Conservation (phyloP, 2,113 vertebrate genomes). For the Penelope pileata region DNA sequence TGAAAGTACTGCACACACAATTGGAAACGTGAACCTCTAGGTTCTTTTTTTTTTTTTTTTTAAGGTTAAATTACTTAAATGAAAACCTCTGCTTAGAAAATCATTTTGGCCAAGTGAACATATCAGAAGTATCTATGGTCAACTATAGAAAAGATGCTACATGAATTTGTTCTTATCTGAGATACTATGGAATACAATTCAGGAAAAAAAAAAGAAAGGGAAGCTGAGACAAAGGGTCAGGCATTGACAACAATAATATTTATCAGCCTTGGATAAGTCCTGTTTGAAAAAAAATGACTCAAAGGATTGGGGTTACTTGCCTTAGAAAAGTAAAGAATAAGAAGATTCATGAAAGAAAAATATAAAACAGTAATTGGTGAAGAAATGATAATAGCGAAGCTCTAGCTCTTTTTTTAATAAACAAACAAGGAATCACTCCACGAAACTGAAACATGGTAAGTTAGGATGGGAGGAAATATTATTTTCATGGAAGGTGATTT, state of each 20-base stretch:
- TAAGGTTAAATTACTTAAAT: background rate
- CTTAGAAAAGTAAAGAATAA: background rate
- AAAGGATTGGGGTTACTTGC: background rate
- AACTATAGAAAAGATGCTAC: background rate
- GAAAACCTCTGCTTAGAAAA: background rate
- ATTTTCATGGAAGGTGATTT: background rate
- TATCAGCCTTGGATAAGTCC: background rate
- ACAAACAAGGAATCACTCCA: background rate
- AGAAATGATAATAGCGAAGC: background rate
- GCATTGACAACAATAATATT: background rate
- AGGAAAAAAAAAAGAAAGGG: background rate
- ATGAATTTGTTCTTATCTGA: background rate
- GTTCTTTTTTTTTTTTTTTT: too few species aligned
- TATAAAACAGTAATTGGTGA: background rate
- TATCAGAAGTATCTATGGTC: background rate
- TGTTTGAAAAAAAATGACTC: background rate
- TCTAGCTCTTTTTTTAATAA: constrained; percentile 4
- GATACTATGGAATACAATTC: background rate
- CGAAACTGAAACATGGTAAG: background rate
- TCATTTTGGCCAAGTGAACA: background rate
- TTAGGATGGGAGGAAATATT: background rate
- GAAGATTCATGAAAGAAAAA: background rate
- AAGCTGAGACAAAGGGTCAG: background rate
- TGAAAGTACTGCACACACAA: background rate
- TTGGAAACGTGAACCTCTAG: background rate